These are phyloP conservation scores for Lepidostoma basale DNA, from an alignment of 1,140 invertebrate genomes.

Conservation along the genomic window DNA sequence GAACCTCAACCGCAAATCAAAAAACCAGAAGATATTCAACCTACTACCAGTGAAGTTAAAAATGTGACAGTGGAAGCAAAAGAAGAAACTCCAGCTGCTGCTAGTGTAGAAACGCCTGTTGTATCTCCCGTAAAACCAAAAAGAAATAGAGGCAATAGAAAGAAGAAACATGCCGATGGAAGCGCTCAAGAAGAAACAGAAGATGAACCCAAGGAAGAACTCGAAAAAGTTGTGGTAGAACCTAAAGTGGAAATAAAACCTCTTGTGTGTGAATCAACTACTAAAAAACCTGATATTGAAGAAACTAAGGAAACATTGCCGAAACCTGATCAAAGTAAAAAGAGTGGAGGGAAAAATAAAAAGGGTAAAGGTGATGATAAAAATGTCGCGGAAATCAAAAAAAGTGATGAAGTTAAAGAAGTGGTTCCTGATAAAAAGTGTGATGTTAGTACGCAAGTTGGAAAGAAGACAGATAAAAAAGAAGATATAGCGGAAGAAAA, in stretches of 20 bases:
- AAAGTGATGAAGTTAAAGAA: not conserved
- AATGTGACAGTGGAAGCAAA: not conserved
- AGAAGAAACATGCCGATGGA: constrained; percentile 31
- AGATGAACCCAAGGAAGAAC: not conserved
- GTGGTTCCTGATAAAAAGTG: constrained; percentile 5
- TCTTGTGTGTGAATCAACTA: not conserved
- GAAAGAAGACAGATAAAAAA: constrained; percentile 1
- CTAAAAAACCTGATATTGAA: not conserved
- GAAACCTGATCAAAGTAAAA: not conserved
- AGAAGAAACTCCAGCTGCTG: not conserved
- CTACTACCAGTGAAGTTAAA: constrained; percentile 4
- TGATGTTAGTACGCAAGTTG: not conserved
- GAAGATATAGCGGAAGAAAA: not conserved
- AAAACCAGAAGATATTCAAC: not conserved
- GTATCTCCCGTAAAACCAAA: constrained; percentile 37
- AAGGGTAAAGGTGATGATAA: not conserved
- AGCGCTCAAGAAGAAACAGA: not conserved
- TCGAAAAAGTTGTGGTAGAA: not conserved
- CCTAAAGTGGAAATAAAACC: constrained; percentile 6
- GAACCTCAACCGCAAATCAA: not conserved
- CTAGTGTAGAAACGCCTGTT: not conserved
- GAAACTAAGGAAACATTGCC: not conserved
- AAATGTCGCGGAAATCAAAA: not conserved
- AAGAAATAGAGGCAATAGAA: constrained; percentile 36
- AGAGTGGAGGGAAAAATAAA: not conserved